These are phyloP conservation scores for Drosophila kuntzei DNA, from an alignment of 2,888 invertebrate genomes.

Conservation along the genomic window DNA sequence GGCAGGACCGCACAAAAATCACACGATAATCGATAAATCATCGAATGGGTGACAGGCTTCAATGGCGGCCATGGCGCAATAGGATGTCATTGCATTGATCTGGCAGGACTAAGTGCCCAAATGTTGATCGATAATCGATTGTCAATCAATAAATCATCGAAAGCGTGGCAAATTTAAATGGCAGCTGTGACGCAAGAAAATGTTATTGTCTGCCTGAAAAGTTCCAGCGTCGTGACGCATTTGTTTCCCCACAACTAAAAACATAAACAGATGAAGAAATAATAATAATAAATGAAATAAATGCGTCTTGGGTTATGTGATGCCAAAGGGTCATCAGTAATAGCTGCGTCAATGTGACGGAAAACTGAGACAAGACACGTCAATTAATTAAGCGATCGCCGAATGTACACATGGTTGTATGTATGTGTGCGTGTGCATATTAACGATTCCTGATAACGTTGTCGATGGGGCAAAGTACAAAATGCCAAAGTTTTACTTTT, in stretches of 20 bases:
- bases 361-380: constrained; percentile 49
- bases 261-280: constrained; percentile 6
- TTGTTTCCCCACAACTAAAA: background rate
- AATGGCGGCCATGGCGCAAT: background rate
- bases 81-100: background rate
- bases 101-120: background rate
- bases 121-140: constrained; percentile 3
- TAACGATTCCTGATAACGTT: constrained; percentile 37
- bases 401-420: background rate
- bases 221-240: constrained; percentile 19
- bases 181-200: background rate
- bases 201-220: constrained; percentile 30
- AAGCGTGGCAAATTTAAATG: background rate
- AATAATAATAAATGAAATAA: constrained; percentile 13
- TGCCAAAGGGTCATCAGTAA: constrained; percentile 52
- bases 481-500: constrained; percentile 40
- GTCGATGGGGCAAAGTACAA: constrained; percentile 52
- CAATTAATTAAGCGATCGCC: constrained; percentile 31
- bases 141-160: background rate
- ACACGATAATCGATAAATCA: background rate
- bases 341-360: constrained; percentile 58
- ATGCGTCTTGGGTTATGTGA: constrained; percentile 22
- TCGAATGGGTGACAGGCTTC: background rate
- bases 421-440: background rate
- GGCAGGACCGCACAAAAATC: background rate